Evolutionary conservation across 2,113 vertebrate genomes (phyloP).

Genomic region (Dendrocopos noguchii): DNA sequence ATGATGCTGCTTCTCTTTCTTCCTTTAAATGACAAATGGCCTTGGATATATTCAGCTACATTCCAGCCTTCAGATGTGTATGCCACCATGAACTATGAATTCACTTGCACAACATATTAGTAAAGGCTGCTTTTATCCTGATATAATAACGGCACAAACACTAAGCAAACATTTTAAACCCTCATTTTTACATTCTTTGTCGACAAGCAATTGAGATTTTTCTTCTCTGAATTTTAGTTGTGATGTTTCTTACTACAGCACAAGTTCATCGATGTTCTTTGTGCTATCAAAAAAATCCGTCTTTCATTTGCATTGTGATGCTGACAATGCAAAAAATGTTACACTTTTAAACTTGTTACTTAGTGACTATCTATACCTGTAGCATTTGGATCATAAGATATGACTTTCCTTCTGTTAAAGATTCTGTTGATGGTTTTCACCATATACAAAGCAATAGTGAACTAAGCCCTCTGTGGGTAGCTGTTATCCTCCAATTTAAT

Average conservation of each 20-base stretch:
- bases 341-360: neutral
- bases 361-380: neutral
- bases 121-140: neutral
- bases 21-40: neutral
- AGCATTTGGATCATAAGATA: neutral
- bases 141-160: neutral
- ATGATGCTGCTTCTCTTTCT: neutral
- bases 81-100: neutral
- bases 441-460: neutral
- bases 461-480: neutral
- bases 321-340: neutral
- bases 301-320: neutral
- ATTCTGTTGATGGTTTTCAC: neutral
- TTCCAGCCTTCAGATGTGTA: neutral
- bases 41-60: neutral
- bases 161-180: neutral
- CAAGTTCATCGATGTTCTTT: neutral
- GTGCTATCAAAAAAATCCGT: neutral
- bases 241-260: neutral
- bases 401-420: neutral
- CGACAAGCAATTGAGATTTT: neutral
- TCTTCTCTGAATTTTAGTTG: neutral
- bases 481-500: neutral
- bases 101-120: neutral
- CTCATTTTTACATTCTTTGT: neutral